phyloP scores from a whole-genome alignment of 2,113 vertebrate genomes.

The Nyctereutes procyonoides region DNA sequence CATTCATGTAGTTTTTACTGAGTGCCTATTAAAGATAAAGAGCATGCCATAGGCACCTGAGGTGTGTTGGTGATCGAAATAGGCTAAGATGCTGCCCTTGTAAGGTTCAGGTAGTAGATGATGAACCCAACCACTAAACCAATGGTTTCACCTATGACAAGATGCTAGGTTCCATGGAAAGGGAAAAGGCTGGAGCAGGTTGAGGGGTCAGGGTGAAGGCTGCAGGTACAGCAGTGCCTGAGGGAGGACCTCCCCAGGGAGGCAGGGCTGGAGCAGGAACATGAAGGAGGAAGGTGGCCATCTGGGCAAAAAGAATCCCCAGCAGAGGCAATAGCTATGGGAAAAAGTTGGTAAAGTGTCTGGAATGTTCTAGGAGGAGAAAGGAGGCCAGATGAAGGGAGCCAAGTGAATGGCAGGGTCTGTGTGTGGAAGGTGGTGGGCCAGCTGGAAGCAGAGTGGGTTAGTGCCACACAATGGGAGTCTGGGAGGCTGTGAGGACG shows the following conservation, averaged over 20 bases:
- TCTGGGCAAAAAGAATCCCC: background rate
- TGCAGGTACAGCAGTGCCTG: background rate
- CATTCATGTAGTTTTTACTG: background rate
- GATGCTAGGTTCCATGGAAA: background rate
- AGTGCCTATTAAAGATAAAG: background rate
- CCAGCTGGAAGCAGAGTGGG: background rate
- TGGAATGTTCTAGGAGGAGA: background rate
- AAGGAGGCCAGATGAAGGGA: background rate
- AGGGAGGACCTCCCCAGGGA: background rate
- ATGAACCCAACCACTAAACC: background rate
- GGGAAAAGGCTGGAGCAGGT: background rate
- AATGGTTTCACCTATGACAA: background rate
- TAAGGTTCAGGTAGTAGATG: background rate
- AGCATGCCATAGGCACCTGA: background rate
- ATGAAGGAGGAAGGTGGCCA: background rate
- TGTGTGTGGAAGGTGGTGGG: background rate
- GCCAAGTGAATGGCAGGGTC: background rate
- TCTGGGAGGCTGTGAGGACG: background rate
- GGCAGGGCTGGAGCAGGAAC: background rate
- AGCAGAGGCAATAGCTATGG: background rate
- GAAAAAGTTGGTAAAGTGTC: background rate
- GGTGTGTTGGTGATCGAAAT: background rate
- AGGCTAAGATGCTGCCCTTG: background rate
- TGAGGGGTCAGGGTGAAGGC: accelerated
- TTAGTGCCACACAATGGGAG: background rate